Percentiles rank a stretch among this genome's conserved stretches.
Conservation (phyloP, 2,797 vertebrate species). For the Podarcis lilfordi region DNA sequence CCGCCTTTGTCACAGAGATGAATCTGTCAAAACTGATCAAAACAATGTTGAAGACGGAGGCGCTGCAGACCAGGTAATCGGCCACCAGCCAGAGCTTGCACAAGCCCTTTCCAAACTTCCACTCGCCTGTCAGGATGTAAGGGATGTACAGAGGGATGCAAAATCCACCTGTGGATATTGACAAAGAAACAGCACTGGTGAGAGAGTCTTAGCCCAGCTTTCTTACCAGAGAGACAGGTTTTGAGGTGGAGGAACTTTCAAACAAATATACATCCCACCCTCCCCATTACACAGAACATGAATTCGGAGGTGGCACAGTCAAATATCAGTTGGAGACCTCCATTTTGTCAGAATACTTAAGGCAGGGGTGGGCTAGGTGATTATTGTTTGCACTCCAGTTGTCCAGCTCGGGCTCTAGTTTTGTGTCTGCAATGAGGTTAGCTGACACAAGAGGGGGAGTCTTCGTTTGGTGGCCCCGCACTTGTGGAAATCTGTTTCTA, state of each 20-base stretch:
- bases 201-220: neutral
- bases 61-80: conserved; percentile 81
- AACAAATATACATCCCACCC: neutral
- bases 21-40: conserved; percentile 83
- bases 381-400: no score
- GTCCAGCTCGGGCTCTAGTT: no score
- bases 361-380: neutral
- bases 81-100: conserved; percentile 82
- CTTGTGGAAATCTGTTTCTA: no score
- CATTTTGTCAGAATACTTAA: neutral
- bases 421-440: no score
- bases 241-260: neutral
- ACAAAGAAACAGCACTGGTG: neutral
- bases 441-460: no score
- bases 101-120: conserved; percentile 77
- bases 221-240: neutral
- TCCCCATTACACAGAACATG: neutral
- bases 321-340: neutral
- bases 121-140: conserved; percentile 78
- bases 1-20: conserved; percentile 79
- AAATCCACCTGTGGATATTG: conserved; percentile 75
- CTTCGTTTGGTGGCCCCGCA: no score
- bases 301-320: neutral
- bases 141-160: conserved; percentile 83
- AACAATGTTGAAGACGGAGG: conserved; percentile 83